Percentiles rank a stretch among this genome's conserved stretches.
phyloP scores from a whole-genome alignment of 1,140 invertebrate genomes.

The Arctopsyche grandis region DNA sequence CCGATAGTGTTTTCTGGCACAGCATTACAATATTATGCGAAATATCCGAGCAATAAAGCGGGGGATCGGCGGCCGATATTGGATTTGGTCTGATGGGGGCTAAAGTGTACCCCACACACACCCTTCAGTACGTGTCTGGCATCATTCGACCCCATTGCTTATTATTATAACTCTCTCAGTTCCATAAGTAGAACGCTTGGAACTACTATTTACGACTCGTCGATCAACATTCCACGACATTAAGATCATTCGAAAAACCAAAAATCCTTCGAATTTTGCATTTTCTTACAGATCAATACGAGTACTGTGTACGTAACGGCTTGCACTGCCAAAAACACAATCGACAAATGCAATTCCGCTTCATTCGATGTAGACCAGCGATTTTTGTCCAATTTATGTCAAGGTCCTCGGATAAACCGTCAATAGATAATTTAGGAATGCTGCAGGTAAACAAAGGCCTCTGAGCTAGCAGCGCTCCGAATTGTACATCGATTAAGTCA shows the following conservation, averaged over 20 bases:
- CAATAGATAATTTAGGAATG: not conserved
- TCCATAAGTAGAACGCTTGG: not conserved
- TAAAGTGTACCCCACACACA: not conserved
- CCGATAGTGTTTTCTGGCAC: too few relatives aligned
- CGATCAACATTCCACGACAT: too few relatives aligned
- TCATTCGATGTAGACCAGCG: not conserved
- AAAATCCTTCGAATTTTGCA: too few relatives aligned
- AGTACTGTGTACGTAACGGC: not conserved
- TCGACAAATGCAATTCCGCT: not conserved
- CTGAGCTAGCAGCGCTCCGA: not conserved
- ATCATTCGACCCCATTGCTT: not conserved
- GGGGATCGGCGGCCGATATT: not conserved
- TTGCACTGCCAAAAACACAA: not conserved
- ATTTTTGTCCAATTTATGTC: not conserved
- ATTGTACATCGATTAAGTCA: not conserved
- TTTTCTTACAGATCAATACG: too few relatives aligned
- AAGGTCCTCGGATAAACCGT: not conserved
- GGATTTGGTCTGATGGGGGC: constrained; percentile 19
- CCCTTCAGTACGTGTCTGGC: not conserved
- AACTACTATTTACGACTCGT: too few relatives aligned
- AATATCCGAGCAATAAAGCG: constrained; percentile 15
- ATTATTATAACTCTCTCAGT: not conserved
- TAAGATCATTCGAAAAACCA: too few relatives aligned
- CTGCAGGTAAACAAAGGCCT: not conserved
- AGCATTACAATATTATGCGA: constrained; percentile 23